Conservation (phyloP, 2,797 vertebrate species). For the Zalophus californianus region DNA sequence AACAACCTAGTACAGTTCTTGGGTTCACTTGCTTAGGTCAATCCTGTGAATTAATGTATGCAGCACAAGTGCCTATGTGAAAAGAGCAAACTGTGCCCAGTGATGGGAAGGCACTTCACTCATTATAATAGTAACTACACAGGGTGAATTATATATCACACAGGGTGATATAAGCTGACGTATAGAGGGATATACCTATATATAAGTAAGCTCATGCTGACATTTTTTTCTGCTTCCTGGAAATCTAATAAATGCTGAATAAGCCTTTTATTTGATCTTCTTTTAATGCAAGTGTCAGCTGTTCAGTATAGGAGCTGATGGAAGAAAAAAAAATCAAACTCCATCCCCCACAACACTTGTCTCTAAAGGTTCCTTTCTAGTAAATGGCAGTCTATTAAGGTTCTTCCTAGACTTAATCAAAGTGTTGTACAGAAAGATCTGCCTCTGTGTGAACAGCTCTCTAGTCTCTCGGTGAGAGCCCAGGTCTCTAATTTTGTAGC, state of each 20-base stretch:
- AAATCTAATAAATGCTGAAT: slow-evolving; percentile 87
- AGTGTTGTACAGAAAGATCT: slow-evolving; percentile 73
- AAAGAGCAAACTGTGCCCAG: slow-evolving; percentile 44
- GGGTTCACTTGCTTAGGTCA: slow-evolving; percentile 80
- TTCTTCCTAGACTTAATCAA: slow-evolving; percentile 83
- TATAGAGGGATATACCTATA: slow-evolving; percentile 70
- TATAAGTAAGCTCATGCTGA: slow-evolving; percentile 80
- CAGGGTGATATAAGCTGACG: slow-evolving; percentile 82
- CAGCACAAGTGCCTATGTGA: slow-evolving; percentile 67
- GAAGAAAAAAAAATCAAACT: slow-evolving; percentile 69
- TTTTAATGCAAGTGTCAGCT: slow-evolving; percentile 87
- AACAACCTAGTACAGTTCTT: slow-evolving; percentile 61
- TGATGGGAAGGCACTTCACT: slow-evolving; percentile 62
- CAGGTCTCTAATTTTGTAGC: slow-evolving; percentile 80
- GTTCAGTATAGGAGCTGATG: slow-evolving; percentile 80
- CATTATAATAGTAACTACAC: slow-evolving; percentile 79
- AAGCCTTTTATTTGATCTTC: slow-evolving; percentile 87
- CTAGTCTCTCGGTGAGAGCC: slow-evolving; percentile 64
- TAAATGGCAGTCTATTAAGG: slow-evolving; percentile 85
- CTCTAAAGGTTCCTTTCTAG: slow-evolving; percentile 80
- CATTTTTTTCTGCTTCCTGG: slow-evolving; percentile 74
- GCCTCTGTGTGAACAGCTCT: slow-evolving; percentile 78
- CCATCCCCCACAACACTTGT: slow-evolving; percentile 77
- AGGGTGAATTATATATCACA: slow-evolving; percentile 72
- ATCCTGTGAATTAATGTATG: slow-evolving; percentile 69